Percentiles rank a stretch among this genome's conserved stretches.
phyloP scores from a whole-genome alignment of 2,888 invertebrate species.

The Pomacea canaliculata region DNA sequence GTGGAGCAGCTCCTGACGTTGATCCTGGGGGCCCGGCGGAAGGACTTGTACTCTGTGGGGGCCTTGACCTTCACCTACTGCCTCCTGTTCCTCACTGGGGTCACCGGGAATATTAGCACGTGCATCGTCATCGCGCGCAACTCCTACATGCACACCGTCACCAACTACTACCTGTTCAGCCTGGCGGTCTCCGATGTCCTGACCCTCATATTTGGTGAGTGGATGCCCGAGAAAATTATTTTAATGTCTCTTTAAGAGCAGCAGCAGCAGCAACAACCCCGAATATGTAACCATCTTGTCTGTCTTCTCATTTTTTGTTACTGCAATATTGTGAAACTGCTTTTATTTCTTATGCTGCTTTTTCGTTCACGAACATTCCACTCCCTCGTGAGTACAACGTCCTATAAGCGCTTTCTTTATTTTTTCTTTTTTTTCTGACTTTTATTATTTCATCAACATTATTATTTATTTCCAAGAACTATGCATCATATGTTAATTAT shows the following conservation, averaged over 20 bases:
- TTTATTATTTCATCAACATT: no score
- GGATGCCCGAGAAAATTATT: background rate
- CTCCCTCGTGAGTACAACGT: no score
- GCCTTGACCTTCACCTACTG: slow-evolving; percentile 72
- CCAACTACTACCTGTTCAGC: slow-evolving; percentile 92
- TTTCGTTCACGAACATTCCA: no score
- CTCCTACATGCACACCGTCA: slow-evolving; percentile 87
- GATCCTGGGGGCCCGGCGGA: slow-evolving; percentile 53
- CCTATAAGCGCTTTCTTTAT: no score
- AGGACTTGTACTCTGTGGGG: slow-evolving; percentile 51
- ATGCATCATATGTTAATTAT: no score
- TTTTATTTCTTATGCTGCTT: no score
- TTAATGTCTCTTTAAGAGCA: background rate
- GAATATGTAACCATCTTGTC: background rate
- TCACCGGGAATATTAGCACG: slow-evolving; percentile 86
- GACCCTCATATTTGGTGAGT: slow-evolving; percentile 79
- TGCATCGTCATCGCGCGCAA: slow-evolving; percentile 87
- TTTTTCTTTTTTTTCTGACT: no score
- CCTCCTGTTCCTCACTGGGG: slow-evolving; percentile 82
- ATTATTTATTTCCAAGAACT: no score
- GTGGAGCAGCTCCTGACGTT: slow-evolving; percentile 37
- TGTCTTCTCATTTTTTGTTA: background rate
- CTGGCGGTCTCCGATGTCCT: slow-evolving; percentile 87
- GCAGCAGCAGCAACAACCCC: no score
- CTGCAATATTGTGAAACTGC: background rate